phyloP scores from a whole-genome alignment of 1,140 invertebrate species.

The Protaetia brevitarsis region DNA sequence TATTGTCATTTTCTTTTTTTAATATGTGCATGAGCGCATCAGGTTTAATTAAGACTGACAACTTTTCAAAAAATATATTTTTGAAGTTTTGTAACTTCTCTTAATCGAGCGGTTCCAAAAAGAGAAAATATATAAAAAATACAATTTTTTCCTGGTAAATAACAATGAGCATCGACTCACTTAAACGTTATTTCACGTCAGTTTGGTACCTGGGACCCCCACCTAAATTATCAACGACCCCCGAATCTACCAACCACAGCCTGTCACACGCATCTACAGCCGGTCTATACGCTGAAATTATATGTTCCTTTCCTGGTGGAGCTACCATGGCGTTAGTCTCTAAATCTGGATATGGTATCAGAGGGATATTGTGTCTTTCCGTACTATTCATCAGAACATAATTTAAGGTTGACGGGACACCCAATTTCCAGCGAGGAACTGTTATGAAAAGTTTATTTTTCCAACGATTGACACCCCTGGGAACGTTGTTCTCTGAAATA shows the following conservation, averaged over 20 bases:
- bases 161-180: too few relatives aligned
- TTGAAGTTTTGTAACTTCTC: too few relatives aligned
- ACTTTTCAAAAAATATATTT: too few relatives aligned
- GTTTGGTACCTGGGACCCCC: too few relatives aligned
- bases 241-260: slow-evolving; percentile 73
- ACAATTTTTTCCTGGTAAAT: too few relatives aligned
- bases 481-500: slow-evolving; percentile 64
- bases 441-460: slow-evolving; percentile 68
- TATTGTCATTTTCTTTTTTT: too few relatives aligned
- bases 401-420: slow-evolving; percentile 68
- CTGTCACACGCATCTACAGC: slow-evolving; percentile 65
- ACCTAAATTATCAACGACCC: slow-evolving; percentile 55
- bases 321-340: slow-evolving; percentile 54
- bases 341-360: slow-evolving; percentile 64
- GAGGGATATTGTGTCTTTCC: slow-evolving; percentile 42
- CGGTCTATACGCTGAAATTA: slow-evolving; percentile 66
- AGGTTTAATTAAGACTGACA: too few relatives aligned
- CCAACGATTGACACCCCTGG: slow-evolving; percentile 65
- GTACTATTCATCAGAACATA: slow-evolving; percentile 54
- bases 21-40: too few relatives aligned
- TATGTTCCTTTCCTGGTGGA: slow-evolving; percentile 31
- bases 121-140: too few relatives aligned
- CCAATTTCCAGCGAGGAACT: slow-evolving; percentile 62
- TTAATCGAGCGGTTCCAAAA: too few relatives aligned
- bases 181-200: too few relatives aligned